Conservation (phyloP, 2,797 vertebrate genomes). For the Sebastes iracundus region DNA sequence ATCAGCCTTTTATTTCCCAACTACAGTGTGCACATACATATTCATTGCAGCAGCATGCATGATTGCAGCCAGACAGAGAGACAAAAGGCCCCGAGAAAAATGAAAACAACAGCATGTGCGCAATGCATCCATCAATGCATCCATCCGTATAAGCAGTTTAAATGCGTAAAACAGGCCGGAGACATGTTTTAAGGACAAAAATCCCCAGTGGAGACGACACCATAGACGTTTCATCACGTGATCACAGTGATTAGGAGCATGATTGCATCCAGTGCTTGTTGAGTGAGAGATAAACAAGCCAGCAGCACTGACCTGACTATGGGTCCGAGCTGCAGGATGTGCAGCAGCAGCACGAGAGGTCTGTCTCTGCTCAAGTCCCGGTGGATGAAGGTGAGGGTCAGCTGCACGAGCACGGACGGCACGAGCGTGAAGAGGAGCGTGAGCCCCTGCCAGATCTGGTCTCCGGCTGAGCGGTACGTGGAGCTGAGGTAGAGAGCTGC, state of each 20-base stretch:
- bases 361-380: conserved; percentile 94
- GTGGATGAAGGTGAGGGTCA: conserved; percentile 95
- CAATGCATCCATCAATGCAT: neutral
- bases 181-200: neutral
- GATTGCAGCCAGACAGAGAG: conserved; percentile 3
- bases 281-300: conserved; percentile 5
- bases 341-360: conserved; percentile 93
- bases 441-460: conserved; percentile 92
- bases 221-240: neutral
- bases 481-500: conserved; percentile 92
- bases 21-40: conserved; percentile 18
- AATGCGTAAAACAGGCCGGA: neutral
- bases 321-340: conserved; percentile 95
- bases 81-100: conserved; percentile 23
- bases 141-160: conserved; percentile 17
- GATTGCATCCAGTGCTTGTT: neutral
- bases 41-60: neutral
- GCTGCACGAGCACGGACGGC: conserved; percentile 93
- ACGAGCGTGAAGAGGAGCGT: conserved; percentile 94
- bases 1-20: conserved; percentile 30
- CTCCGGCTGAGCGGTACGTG: conserved; percentile 90
- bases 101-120: conserved; percentile 58
- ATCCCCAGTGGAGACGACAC: neutral
- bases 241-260: neutral
- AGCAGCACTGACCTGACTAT: conserved; percentile 88